Percentiles rank a stretch among this genome's conserved stretches.
Conservation (phyloP, 2,113 vertebrate genomes). For the Scytalopus superciliaris region DNA sequence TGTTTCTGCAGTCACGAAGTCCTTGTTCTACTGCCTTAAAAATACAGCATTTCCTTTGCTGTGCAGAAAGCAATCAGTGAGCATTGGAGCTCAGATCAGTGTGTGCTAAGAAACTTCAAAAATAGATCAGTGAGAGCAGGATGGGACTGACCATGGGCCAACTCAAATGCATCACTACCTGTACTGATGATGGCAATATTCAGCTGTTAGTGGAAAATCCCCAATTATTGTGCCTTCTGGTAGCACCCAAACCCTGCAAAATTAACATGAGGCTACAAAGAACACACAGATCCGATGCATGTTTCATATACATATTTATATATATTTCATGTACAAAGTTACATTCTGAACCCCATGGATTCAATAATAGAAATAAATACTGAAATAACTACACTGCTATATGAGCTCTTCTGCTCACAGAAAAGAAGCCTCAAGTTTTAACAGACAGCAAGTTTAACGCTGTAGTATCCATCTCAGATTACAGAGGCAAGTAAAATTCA, state of each 20-base stretch:
- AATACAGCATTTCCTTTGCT: neutral
- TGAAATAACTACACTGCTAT: conserved; percentile 89
- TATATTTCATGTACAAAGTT: conserved; percentile 96
- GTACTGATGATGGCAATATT: neutral
- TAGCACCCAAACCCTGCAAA: neutral
- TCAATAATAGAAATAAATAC: conserved; percentile 99
- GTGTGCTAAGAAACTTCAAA: neutral
- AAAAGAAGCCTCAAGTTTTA: conserved; percentile 76
- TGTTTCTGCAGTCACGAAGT: neutral
- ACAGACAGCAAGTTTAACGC: conserved; percentile 77
- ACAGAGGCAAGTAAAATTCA: conserved; percentile 81
- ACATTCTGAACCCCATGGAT: conserved; percentile 96
- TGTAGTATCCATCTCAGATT: conserved; percentile 75
- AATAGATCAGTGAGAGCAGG: neutral
- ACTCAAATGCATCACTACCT: no score
- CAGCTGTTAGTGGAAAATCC: neutral
- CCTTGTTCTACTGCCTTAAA: neutral
- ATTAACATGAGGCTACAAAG: conserved; percentile 41
- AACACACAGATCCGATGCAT: conserved; percentile 67
- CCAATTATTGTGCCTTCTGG: neutral
- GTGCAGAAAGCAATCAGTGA: accelerated
- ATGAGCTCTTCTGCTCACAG: conserved; percentile 77
- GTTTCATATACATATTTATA: conserved; percentile 93
- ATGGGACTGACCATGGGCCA: accelerated
- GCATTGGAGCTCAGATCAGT: neutral